Base-by-base conservation (phyloP, 1,140 invertebrate species). In the Phenacoccus solenopsis region DNA sequence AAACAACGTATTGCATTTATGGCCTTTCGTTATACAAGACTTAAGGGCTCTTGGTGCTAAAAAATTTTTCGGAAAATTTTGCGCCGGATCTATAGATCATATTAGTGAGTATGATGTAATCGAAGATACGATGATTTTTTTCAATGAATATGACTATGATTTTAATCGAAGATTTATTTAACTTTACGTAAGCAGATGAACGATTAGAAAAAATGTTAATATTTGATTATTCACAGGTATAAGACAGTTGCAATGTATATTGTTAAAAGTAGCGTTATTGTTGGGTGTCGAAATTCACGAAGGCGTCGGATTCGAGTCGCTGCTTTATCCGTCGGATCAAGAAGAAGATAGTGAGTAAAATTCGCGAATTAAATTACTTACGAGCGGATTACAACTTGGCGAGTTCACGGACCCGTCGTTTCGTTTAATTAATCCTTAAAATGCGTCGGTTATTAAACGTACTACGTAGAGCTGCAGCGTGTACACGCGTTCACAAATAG, bases 41-140 rank as follows among this genome's bases (percentile, higher is more conserved):
- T 82, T 99, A 38, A 86, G 91, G 68, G 88, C 87, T 71, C 84
- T 99, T 3, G 97, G 95, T 16, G 96, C 96, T 38, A 99, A 99
- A 79, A 97, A 98, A 77, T 98, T 99, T 81, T 98, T 96, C 80
- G 96, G 96, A 10, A 98, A 98, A 81, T 99, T 99, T 79, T 99
- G 96, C 82, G 96, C 96, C 1, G 97, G 97, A 38, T 88, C 94
- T 68, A 98, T 98, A 72, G 96, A 98, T 81, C 96, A 98, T 79
- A 98, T 98, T 74, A 97, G 95, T 83, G 78, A 82, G 83, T 76
- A 67, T 56, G 25, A 38, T 4, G 25, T 35, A 24, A 12, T 1
- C 68, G n/a, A n/a, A n/a, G n/a, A n/a, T n/a, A n/a, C n/a, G n/a
- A 16, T 27, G 28, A n/a, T 71, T 35, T 70, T 70, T 22, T 30